Evolutionary conservation across 2,888 invertebrate genomes (phyloP).

Genomic region (Thera britannica): DNA sequence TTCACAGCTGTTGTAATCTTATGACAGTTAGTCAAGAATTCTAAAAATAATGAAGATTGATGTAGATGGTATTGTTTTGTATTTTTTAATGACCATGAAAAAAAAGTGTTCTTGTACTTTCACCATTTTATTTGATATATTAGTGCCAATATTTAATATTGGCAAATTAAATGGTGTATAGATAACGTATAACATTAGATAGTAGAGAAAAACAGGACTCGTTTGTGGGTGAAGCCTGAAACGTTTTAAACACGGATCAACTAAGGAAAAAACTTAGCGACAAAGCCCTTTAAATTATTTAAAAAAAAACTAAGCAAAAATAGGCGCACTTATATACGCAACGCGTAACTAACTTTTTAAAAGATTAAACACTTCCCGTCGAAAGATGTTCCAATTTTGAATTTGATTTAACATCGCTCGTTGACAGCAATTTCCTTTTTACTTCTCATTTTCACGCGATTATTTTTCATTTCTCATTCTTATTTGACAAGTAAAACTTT

Average conservation of each 20-base stretch:
- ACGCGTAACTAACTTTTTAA: conserved; percentile 59
- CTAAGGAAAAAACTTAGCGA: background rate
- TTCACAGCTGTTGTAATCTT: conserved; percentile 62
- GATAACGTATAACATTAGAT: no score
- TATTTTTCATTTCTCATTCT: conserved; percentile 58
- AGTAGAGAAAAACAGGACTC: background rate
- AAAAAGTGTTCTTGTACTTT: conserved; percentile 57
- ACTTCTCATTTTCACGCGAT: conserved; percentile 63
- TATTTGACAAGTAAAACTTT: conserved; percentile 58
- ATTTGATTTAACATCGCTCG: conserved; percentile 77
- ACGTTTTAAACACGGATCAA: conserved; percentile 15
- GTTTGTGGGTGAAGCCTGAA: background rate
- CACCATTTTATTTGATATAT: conserved; percentile 71
- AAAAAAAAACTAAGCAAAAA: conserved; percentile 9
- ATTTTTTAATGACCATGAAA: conserved; percentile 47
- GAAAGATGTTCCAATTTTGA: conserved; percentile 82
- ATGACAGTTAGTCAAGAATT: conserved; percentile 65
- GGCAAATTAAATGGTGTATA: conserved; percentile 44
- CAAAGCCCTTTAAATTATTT: no score
- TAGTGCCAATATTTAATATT: conserved; percentile 70
- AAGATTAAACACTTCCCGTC: conserved; percentile 78
- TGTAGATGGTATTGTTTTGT: conserved; percentile 54
- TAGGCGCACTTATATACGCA: conserved; percentile 58
- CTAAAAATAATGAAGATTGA: conserved; percentile 57
- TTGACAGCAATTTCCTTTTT: conserved; percentile 79